Percentiles rank a stretch among this genome's conserved stretches.
Evolutionary conservation across 2,113 vertebrate genomes (phyloP).

Genomic region (Dicrurus megarhynchus): DNA sequence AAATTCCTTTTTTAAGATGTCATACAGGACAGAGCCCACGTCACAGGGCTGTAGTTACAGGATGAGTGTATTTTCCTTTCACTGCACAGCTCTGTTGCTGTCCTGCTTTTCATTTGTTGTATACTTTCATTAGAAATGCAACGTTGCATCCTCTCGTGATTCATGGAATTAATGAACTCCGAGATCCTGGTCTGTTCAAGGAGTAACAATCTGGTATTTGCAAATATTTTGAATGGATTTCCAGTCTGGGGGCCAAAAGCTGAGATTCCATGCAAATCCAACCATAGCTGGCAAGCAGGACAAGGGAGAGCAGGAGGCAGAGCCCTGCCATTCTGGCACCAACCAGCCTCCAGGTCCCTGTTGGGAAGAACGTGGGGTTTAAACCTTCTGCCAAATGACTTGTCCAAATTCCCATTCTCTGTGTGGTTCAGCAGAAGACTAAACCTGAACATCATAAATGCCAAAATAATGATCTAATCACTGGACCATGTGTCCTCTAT

Average conservation of each 20-base stretch:
- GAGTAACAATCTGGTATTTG: background rate
- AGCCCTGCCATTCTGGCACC: background rate
- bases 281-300: fast-evolving
- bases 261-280: background rate
- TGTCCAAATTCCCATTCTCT: background rate
- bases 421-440: slow-evolving; percentile 3
- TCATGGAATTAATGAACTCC: background rate
- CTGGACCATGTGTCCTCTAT: slow-evolving; percentile 36
- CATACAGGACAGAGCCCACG: background rate
- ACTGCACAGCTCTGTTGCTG: background rate
- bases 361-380: background rate
- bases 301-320: background rate
- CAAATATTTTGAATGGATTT: background rate
- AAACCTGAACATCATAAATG: slow-evolving; percentile 18
- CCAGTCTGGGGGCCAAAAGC: background rate
- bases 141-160: background rate
- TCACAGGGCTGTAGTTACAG: background rate
- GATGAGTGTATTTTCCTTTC: background rate
- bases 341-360: background rate
- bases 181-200: background rate
- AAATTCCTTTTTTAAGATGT: background rate
- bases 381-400: background rate
- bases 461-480: slow-evolving; percentile 39
- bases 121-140: background rate
- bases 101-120: background rate